A percentile compares a stretch with the other conserved stretches of the same genome.
Conservation (phyloP, 2,797 vertebrate genomes). For the Macrochelys suwanniensis region DNA sequence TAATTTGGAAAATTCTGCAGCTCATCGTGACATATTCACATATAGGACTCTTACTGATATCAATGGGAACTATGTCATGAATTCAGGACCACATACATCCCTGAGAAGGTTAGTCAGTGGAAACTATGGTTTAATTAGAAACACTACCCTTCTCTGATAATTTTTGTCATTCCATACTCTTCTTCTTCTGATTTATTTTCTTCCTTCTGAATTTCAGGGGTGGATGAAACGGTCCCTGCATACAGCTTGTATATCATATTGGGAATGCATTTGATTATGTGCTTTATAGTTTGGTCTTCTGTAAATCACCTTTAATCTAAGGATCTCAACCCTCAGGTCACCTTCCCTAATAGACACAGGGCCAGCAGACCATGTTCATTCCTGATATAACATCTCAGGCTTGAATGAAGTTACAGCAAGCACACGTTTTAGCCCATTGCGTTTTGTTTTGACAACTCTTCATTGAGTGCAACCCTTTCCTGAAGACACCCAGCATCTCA, state of each 20-base stretch:
- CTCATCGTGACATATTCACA: background rate
- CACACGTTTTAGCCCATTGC: background rate
- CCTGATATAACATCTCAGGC: background rate
- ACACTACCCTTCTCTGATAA: background rate
- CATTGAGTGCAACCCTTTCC: background rate
- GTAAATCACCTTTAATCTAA: background rate
- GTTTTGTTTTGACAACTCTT: background rate
- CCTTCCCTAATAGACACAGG: background rate
- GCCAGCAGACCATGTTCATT: background rate
- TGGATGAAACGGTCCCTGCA: fast-evolving
- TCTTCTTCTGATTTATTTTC: background rate
- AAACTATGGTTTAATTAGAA: background rate
- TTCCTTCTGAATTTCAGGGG: background rate
- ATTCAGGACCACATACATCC: background rate
- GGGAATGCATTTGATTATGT: background rate
- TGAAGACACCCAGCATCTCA: background rate
- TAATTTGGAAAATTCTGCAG: background rate
- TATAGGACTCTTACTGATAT: background rate
- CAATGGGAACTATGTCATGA: background rate
- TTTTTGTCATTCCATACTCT: background rate
- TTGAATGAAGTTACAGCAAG: background rate
- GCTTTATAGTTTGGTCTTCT: background rate
- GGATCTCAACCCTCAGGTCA: background rate
- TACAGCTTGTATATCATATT: background rate
- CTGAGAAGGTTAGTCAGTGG: background rate